phyloP scores from a whole-genome alignment of 2,113 vertebrate species.

The Rhinoderma darwinii region DNA sequence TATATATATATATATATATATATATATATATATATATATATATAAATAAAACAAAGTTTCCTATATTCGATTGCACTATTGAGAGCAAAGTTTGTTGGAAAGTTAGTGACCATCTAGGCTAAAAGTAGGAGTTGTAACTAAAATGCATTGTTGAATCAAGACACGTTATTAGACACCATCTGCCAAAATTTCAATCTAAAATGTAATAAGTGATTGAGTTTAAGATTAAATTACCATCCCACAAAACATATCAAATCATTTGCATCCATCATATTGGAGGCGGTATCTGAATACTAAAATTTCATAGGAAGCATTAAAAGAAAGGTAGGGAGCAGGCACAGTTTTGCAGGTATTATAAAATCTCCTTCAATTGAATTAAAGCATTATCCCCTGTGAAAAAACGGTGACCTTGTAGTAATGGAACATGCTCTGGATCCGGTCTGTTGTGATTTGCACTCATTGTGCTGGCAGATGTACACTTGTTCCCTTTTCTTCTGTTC shows the following conservation, averaged over 20 bases:
- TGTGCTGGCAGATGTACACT: background rate
- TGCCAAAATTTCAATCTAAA: background rate
- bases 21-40: no score
- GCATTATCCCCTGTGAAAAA: background rate
- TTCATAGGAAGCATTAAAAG: background rate
- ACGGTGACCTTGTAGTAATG: background rate
- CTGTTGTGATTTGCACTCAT: background rate
- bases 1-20: no score
- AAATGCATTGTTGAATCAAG: background rate
- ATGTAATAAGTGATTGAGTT: background rate
- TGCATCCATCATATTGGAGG: background rate
- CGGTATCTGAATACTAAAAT: background rate
- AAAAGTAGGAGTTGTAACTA: background rate
- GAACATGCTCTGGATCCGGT: background rate
- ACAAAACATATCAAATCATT: constrained; percentile 7
- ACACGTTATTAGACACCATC: background rate
- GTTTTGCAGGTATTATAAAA: background rate
- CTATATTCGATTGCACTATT: no score
- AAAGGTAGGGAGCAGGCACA: background rate
- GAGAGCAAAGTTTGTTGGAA: no score
- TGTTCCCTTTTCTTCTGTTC: background rate
- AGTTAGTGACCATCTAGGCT: no score
- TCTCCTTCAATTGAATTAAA: background rate
- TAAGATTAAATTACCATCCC: constrained; percentile 20
- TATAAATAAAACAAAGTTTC: no score